Evolutionary conservation across 1,140 invertebrate genomes (phyloP).

Genomic region (Anastatus disparis): DNA sequence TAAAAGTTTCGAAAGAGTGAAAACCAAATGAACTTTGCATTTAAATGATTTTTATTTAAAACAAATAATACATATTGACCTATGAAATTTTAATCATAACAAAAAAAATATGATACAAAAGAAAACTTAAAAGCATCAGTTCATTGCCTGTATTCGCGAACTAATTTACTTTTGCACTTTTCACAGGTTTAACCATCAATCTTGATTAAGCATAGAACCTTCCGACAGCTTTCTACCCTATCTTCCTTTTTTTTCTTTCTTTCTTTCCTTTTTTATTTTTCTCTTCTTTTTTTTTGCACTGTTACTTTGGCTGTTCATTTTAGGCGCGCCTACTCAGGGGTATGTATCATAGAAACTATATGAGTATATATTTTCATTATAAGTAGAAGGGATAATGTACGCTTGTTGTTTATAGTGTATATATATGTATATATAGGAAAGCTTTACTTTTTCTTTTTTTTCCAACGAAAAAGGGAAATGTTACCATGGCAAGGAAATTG

Average conservation of each 20-base stretch:
- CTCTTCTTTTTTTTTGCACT: background rate
- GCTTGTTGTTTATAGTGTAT: background rate
- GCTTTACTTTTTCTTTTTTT: too few relatives aligned
- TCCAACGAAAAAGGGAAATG: too few relatives aligned
- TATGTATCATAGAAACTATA: background rate
- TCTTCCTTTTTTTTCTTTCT: background rate
- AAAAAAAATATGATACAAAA: too few relatives aligned
- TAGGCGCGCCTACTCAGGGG: slow-evolving; percentile 2
- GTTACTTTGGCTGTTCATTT: too few relatives aligned
- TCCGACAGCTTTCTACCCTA: slow-evolving; percentile 45
- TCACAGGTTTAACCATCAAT: slow-evolving; percentile 50
- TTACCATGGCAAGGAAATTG: too few relatives aligned
- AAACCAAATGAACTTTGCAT: too few relatives aligned
- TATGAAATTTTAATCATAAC: too few relatives aligned
- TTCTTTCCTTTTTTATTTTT: background rate
- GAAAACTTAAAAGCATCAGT: too few relatives aligned
- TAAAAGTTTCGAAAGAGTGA: too few relatives aligned
- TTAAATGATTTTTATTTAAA: too few relatives aligned
- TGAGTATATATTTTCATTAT: slow-evolving; percentile 14
- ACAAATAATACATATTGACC: too few relatives aligned
- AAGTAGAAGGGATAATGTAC: background rate
- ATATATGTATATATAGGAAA: too few relatives aligned
- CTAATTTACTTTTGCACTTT: slow-evolving; percentile 53
- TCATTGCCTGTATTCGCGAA: slow-evolving; percentile 35
- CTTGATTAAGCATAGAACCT: slow-evolving; percentile 52